Evolutionary conservation across 2,113 vertebrate genomes (phyloP).

Genomic region (Cebidichthys violaceus): DNA sequence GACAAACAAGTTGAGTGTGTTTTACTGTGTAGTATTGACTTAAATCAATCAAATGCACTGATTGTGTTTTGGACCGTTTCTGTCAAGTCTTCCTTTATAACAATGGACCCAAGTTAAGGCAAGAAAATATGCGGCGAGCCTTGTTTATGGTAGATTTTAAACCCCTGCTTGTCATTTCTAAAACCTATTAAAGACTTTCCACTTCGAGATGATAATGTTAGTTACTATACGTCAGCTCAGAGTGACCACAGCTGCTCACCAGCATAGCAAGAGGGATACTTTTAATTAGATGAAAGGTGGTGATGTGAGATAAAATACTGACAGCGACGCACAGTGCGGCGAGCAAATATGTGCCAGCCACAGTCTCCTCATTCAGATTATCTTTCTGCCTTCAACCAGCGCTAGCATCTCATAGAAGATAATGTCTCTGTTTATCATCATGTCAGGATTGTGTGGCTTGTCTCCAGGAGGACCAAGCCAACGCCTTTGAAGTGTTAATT

Average conservation of each 20-base stretch:
- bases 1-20: too few species aligned
- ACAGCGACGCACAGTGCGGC: constrained; percentile 11
- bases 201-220: neutral
- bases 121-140: neutral
- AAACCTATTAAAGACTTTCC: constrained; percentile 14
- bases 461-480: constrained; percentile 63
- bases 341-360: constrained; percentile 13
- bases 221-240: constrained; percentile 6
- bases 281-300: constrained; percentile 59
- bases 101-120: neutral
- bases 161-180: neutral
- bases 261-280: constrained; percentile 17
- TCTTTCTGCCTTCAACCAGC: constrained; percentile 31
- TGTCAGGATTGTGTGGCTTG: constrained; percentile 65
- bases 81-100: neutral
- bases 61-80: neutral
- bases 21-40: neutral
- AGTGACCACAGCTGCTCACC: constrained; percentile 21
- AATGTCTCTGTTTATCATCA: constrained; percentile 75
- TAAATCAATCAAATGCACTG: neutral
- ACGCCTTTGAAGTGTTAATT: constrained; percentile 82
- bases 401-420: constrained; percentile 57
- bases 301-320: constrained; percentile 50
- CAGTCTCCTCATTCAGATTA: constrained; percentile 24
- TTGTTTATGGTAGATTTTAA: neutral